Evolutionary conservation across 2,113 vertebrate genomes (phyloP).

Genomic region (Dicrurus megarhynchus): DNA sequence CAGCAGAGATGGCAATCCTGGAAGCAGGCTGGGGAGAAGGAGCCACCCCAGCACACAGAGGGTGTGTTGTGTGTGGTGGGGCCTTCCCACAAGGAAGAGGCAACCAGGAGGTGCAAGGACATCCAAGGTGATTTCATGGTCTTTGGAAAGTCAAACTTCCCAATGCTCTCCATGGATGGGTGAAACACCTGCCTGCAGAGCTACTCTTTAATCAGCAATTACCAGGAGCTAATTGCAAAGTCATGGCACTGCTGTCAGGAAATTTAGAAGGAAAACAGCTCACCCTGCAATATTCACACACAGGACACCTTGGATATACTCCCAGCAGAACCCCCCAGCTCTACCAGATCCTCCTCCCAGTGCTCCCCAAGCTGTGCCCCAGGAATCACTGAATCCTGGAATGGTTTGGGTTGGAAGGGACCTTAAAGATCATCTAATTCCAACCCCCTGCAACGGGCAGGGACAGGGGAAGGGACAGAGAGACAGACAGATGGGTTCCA

Average conservation of each 20-base stretch:
- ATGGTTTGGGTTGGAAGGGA: background rate
- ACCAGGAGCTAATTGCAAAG: background rate
- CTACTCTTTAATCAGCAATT: background rate
- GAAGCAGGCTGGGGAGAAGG: background rate
- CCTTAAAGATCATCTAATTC: background rate
- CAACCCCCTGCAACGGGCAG: background rate
- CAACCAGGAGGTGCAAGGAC: background rate
- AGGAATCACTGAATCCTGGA: background rate
- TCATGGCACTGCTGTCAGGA: background rate
- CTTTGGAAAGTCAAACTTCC: background rate
- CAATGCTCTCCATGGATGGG: background rate
- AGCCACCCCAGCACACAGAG: background rate
- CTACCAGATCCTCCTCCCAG: background rate
- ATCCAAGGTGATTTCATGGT: background rate
- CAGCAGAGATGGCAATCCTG: background rate
- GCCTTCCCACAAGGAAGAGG: background rate
- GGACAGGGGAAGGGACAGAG: background rate
- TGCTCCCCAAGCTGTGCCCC: background rate
- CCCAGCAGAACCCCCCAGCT: background rate
- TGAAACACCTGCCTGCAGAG: background rate
- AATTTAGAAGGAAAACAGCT: background rate
- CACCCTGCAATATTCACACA: background rate
- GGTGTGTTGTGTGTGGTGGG: background rate
- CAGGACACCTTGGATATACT: background rate
- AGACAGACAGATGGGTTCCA: accelerated